Base-by-base conservation (phyloP, 2,888 invertebrate genomes). In the Latheticus oryzae region DNA sequence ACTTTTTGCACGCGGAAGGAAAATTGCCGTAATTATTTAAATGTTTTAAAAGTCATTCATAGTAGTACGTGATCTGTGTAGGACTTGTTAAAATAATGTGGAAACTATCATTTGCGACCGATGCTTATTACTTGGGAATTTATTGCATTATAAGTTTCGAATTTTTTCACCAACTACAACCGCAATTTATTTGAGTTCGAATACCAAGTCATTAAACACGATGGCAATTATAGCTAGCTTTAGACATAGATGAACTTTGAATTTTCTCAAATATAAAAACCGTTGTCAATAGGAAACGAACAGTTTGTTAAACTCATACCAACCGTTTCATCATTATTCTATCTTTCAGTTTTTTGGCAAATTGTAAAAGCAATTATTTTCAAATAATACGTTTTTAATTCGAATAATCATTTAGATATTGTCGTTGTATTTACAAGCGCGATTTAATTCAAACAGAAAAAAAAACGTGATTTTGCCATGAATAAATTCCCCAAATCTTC, bases 81-180 rank as follows among this genome's bases (percentile, higher is more conserved):
- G 13, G 11, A 45, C 32, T 32, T 45, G 32, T 32, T 45, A 45
- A 12, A 42, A 26, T 28, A 42, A 42, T 16, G 26, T 42, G 42
- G 12, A 33, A 33, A 35, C 47, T 47, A 47, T 33, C 26, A 47
- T 47, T 47, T 35, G 33, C n/a, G 19, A 45, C 30, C 30, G 32
- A 21, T 16, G 35, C 45, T 47, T 47, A 47, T 47, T 47, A 47
- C 47, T 32, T 33, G 47, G 33, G 47, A 47, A 45, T 42, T 42
- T 42, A 42, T 42, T 42, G 42, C 12, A 42, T 45, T 45, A 45
- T 43, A 30, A 30, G n/a, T 26, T 7, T 5, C 8, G 12, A 7
- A 16, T 45, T 45, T 45, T 35, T 35, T 47, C 24, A 19, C 16
- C 19, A 11, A 12, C 13, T 15, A 23, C 8, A 28, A 42, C 42